A percentile compares a stretch with the other conserved stretches of the same genome.
These are phyloP conservation scores for Manacus vitellinus DNA, from an alignment of 2,113 vertebrate species.

Conservation along the genomic window DNA sequence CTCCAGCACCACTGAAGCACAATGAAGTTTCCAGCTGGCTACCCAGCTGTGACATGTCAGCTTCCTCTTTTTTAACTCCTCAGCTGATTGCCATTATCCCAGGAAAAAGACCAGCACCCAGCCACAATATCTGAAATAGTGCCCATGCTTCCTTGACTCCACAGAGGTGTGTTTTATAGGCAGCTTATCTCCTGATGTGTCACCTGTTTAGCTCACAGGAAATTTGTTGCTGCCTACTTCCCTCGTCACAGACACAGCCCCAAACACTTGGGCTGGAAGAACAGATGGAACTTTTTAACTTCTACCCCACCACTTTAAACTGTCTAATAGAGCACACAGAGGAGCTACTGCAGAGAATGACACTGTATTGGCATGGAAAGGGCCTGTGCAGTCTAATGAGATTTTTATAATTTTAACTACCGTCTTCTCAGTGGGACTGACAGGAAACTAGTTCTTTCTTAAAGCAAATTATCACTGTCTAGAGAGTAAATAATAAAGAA, in stretches of 20 bases:
- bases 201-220: neutral
- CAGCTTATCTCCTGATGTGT: neutral
- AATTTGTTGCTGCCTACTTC: neutral
- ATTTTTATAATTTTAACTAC: neutral
- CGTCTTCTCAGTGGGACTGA: neutral
- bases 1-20: neutral
- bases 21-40: neutral
- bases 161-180: accelerated
- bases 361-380: neutral
- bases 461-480: neutral
- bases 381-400: neutral
- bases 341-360: neutral
- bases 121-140: neutral
- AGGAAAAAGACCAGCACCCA: neutral
- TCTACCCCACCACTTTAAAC: neutral
- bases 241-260: neutral
- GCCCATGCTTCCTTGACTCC: neutral
- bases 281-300: neutral
- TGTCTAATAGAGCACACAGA: neutral
- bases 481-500: neutral
- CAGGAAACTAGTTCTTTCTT: neutral
- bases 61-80: neutral
- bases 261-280: neutral
- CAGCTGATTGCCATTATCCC: neutral
- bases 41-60: neutral